These are phyloP conservation scores for Ochropacha duplaris DNA, from an alignment of 2,888 invertebrate genomes.

Conservation along the genomic window DNA sequence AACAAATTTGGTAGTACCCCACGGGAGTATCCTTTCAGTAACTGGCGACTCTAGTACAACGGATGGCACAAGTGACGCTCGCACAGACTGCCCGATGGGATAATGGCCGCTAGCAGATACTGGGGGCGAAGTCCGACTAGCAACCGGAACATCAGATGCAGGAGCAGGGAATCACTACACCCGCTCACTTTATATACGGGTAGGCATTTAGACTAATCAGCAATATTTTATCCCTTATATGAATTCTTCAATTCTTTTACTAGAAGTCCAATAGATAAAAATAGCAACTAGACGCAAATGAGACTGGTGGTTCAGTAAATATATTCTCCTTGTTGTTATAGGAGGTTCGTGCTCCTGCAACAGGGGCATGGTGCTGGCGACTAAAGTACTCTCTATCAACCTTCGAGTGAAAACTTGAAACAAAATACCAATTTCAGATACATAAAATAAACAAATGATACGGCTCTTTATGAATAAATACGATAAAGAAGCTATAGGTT, in stretches of 20 bases:
- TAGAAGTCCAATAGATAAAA: too few species aligned
- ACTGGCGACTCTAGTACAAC: conserved; percentile 25
- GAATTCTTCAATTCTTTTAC: too few species aligned
- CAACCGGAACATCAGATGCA: conserved; percentile 8
- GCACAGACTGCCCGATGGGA: conserved; percentile 53
- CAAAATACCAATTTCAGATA: too few species aligned
- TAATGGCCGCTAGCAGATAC: conserved; percentile 42
- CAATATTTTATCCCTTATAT: not conserved
- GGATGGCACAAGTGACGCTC: conserved; percentile 47
- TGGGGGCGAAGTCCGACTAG: conserved; percentile 57
- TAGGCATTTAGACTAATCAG: not conserved
- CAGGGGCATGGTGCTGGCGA: too few species aligned
- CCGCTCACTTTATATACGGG: not conserved
- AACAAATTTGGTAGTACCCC: not conserved
- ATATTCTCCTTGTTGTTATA: too few species aligned
- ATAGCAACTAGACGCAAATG: too few species aligned
- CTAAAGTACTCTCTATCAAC: too few species aligned
- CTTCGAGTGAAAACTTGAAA: too few species aligned
- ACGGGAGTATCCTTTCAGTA: not conserved
- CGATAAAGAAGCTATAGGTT: not conserved
- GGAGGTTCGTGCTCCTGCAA: too few species aligned
- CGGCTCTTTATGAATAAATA: not conserved
- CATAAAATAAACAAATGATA: not conserved
- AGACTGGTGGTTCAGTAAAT: too few species aligned
- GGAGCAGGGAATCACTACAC: not conserved